These are phyloP conservation scores for Champsocephalus gunnari DNA, from an alignment of 2,797 vertebrate species.

Conservation along the genomic window DNA sequence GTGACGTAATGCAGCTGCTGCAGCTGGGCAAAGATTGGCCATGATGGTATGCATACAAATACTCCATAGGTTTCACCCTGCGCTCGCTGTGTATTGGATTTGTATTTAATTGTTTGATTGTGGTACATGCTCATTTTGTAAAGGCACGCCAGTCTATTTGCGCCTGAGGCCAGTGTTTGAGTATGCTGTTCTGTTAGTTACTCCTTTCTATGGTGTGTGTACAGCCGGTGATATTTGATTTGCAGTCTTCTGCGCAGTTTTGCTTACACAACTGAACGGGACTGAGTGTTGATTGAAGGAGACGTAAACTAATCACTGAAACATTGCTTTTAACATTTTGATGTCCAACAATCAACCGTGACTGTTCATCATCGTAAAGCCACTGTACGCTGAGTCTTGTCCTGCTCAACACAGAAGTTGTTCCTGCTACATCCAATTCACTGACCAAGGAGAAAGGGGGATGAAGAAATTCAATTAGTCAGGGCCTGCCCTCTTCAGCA, in stretches of 20 bases:
- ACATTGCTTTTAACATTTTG: constrained; percentile 8
- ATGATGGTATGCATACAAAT: constrained; percentile 39
- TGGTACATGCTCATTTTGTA: constrained; percentile 11
- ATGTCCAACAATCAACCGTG: constrained; percentile 27
- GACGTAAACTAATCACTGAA: constrained; percentile 10
- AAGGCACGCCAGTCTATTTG: constrained; percentile 1
- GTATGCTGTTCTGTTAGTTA: background rate
- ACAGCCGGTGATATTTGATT: background rate
- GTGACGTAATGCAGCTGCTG: constrained; percentile 34
- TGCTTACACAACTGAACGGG: background rate
- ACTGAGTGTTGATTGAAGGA: constrained; percentile 7
- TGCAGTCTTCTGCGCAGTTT: background rate
- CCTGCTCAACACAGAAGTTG: constrained; percentile 29
- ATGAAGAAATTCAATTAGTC: constrained; percentile 72
- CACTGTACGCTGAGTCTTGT: constrained; percentile 20
- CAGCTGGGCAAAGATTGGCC: constrained; percentile 26
- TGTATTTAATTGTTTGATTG: background rate
- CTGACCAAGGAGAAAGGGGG: constrained; percentile 57
- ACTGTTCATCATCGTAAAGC: constrained; percentile 26
- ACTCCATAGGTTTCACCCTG: background rate
- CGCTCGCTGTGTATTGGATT: background rate
- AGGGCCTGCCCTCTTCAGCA: constrained; percentile 59
- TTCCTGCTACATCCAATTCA: constrained; percentile 51
- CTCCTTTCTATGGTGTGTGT: background rate
- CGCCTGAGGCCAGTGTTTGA: background rate